Base-by-base conservation (phyloP, 2,113 vertebrate genomes). In the Vidua macroura region DNA sequence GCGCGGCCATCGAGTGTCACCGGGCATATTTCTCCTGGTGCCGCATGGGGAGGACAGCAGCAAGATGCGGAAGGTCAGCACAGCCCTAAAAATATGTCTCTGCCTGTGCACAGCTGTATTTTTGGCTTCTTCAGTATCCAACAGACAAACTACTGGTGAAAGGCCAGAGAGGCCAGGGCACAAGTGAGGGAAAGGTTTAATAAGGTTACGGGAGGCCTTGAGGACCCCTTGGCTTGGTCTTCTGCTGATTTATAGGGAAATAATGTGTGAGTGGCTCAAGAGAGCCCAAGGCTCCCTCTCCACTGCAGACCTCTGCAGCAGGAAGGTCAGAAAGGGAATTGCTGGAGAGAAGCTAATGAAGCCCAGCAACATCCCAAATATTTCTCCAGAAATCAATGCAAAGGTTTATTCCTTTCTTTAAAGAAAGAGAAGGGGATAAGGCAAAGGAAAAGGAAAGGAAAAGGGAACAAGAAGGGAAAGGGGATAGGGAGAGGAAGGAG, bases 51-150 rank as follows among this genome's bases (percentile, higher is more conserved):
- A 87, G 84, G 87, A 82, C 72, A 49, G 87, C 55, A n/a, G 78
- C 49, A 60, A 87, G 82, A 83, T 46, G 82, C 8, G 46, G 89
- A 95, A 94, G 92, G 96, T 93, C 87, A 90, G 70, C 4, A 1
- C 31, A n/a, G 80, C 85, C 88, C 94, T 93, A 49, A 78, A 88
- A 90, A 82, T 16, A 68, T 0, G 9, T 12, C 13, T 24, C 55
- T 37, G n/a, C 13, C 1, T 1, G 59, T 0, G 0, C 18, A 21
- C 5, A 7, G n/a, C 2, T 28, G 63, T 60, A 21, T 48, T 55
- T 92, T 46, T 37, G 84, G 63, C 41, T 67, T 19, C 75, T 69
- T 90, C 95, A 8, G 67, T 30, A 53, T 33, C 63, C 41, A 22
- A 25, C 35, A n/a, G 3, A 3, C 6, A 13, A 2, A 6, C 69